A percentile compares a stretch with the other conserved stretches of the same genome.
Evolutionary conservation across 1,140 invertebrate genomes (phyloP).

Genomic region (Papilio machaon): DNA sequence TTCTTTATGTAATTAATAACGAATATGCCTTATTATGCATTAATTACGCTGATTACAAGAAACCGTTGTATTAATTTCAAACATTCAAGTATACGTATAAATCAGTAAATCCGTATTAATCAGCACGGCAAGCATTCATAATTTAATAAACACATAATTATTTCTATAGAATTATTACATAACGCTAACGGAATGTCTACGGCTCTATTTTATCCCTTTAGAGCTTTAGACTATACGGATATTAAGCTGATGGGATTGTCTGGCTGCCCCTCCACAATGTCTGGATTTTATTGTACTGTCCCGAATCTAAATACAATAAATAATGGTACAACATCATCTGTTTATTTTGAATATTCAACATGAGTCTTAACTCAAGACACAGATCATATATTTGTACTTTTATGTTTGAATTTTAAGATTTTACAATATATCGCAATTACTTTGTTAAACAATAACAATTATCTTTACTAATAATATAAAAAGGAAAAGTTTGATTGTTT

Average conservation of each 20-base stretch:
- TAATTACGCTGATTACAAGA: background rate
- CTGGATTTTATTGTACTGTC: slow-evolving; percentile 29
- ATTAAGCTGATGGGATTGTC: slow-evolving; percentile 66
- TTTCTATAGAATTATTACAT: slow-evolving; percentile 48
- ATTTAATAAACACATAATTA: background rate
- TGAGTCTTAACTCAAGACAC: too few species aligned
- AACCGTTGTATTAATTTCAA: background rate
- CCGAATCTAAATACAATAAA: background rate
- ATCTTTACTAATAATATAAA: too few species aligned
- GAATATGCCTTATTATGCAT: background rate
- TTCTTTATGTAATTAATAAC: background rate
- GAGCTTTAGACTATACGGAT: slow-evolving; percentile 72
- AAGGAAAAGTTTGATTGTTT: too few species aligned
- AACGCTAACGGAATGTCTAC: slow-evolving; percentile 61
- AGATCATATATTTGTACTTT: too few species aligned
- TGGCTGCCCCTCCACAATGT: slow-evolving; percentile 50
- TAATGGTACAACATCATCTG: too few species aligned
- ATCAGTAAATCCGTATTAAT: background rate
- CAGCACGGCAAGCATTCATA: background rate
- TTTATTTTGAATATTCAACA: too few species aligned
- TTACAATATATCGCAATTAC: too few species aligned
- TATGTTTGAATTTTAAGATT: too few species aligned
- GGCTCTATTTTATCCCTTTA: slow-evolving; percentile 69
- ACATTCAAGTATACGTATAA: background rate
- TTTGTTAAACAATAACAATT: too few species aligned